Conservation (phyloP, 2,888 invertebrate genomes). For the Ophioninae sp. region DNA sequence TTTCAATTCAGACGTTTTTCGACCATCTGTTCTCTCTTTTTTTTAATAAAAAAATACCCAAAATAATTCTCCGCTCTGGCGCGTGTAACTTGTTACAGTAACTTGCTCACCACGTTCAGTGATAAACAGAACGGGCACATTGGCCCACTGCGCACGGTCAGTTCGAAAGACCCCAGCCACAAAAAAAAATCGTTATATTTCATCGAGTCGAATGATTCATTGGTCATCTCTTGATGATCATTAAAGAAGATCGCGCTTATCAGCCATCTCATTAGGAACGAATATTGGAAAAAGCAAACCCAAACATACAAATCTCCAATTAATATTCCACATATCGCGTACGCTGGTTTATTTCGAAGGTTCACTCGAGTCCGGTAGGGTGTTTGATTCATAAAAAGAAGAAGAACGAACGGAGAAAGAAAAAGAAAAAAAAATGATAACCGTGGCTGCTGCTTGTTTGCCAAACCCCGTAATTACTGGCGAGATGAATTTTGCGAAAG, state of each 20-base stretch:
- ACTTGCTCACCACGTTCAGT: no score
- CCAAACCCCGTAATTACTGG: constrained; percentile 57
- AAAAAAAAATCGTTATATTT: not conserved
- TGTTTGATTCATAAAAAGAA: constrained; percentile 24
- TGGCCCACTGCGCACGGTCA: no score
- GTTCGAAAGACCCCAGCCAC: no score
- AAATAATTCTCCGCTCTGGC: no score
- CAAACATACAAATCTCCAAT: not conserved
- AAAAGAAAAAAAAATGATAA: constrained; percentile 20
- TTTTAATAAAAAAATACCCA: no score
- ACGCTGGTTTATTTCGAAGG: constrained; percentile 7
- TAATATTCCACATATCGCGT: not conserved
- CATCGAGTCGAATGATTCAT: not conserved
- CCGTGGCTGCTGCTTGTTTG: constrained; percentile 45
- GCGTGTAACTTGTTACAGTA: no score
- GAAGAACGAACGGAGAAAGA: not conserved
- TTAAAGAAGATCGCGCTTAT: not conserved
- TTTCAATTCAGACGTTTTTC: no score
- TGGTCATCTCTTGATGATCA: not conserved
- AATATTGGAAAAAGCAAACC: not conserved
- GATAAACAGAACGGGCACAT: no score
- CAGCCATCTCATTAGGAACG: not conserved
- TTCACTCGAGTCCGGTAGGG: constrained; percentile 11
- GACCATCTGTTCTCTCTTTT: no score
- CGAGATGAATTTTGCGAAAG: constrained; percentile 54